phyloP scores from a whole-genome alignment of 2,888 invertebrate genomes.

The Bugulina stolonifera region DNA sequence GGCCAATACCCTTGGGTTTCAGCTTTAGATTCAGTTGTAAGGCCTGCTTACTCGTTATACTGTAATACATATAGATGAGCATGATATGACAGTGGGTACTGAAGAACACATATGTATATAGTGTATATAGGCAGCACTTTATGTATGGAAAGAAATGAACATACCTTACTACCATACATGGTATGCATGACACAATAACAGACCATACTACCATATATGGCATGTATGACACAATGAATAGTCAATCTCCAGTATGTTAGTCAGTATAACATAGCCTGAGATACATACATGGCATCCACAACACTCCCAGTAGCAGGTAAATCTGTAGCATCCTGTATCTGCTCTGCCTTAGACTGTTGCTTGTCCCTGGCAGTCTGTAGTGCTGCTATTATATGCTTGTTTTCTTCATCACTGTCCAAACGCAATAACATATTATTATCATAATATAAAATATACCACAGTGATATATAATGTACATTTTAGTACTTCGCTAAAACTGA shows the following conservation, averaged over 20 bases:
- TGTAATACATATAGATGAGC: neutral
- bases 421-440: neutral
- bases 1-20: neutral
- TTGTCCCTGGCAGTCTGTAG: slow-evolving; percentile 11
- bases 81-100: no score
- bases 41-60: neutral
- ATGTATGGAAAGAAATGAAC: no score
- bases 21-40: slow-evolving; percentile 9
- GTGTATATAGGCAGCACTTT: no score
- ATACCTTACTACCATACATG: no score
- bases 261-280: no score
- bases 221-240: no score
- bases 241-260: no score
- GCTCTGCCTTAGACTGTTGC: neutral
- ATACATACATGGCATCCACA: slow-evolving; percentile 6
- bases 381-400: neutral
- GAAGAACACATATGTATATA: no score
- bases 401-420: neutral
- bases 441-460: neutral
- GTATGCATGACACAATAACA: neutral
- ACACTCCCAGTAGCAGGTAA: neutral
- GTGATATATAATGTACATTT: neutral
- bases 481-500: neutral
- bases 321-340: neutral
- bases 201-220: no score